Evolutionary conservation across 2,113 vertebrate species (phyloP).

Genomic region (Melanocharis versteri): DNA sequence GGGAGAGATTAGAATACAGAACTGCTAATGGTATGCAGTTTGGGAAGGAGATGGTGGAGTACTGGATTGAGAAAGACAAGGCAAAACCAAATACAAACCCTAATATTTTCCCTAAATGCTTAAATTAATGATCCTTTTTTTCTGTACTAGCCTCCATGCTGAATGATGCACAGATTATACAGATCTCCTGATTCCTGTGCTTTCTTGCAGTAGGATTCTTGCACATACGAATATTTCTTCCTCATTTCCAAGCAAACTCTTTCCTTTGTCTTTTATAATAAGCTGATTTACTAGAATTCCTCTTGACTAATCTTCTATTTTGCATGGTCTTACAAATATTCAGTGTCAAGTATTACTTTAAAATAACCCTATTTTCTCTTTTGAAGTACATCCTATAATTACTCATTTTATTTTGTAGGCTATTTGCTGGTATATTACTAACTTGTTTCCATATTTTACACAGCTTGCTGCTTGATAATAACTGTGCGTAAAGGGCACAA

Average conservation of each 20-base stretch:
- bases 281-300: not conserved
- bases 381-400: constrained; percentile 15
- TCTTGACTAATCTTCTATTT: constrained; percentile 30
- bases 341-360: constrained; percentile 26
- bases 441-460: constrained; percentile 15
- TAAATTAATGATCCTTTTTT: constrained; percentile 51
- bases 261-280: constrained; percentile 55
- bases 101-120: constrained; percentile 13
- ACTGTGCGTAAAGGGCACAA: not conserved
- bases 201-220: constrained; percentile 1
- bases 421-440: constrained; percentile 9
- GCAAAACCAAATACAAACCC: constrained; percentile 47
- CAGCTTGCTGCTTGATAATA: not conserved
- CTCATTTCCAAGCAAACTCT: constrained; percentile 30
- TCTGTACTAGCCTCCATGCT: not conserved
- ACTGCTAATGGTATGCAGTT: constrained; percentile 69
- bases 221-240: not conserved
- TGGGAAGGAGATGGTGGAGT: constrained; percentile 53
- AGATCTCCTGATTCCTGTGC: not conserved
- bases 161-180: constrained; percentile 8
- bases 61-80: constrained; percentile 19
- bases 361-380: constrained; percentile 23
- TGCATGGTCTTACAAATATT: not conserved
- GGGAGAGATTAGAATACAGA: constrained; percentile 68
- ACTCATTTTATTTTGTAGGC: constrained; percentile 1